These are phyloP conservation scores for Cotesia vestalis DNA, from an alignment of 1,140 invertebrate genomes.

Conservation along the genomic window DNA sequence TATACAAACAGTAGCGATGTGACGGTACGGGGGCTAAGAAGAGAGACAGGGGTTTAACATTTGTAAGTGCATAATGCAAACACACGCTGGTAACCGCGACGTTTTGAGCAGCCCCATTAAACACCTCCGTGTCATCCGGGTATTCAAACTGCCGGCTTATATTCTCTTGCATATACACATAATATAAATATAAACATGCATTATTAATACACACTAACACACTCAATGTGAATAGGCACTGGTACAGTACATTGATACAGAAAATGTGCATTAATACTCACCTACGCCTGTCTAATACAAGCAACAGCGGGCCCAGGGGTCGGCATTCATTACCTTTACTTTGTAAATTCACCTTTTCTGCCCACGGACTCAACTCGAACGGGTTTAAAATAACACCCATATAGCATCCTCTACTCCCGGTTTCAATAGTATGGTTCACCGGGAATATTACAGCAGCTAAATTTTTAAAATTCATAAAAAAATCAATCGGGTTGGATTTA, in stretches of 20 bases:
- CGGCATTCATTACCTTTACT: conserved; percentile 36
- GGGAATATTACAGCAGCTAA: no score
- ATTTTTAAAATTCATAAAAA: conserved; percentile 36
- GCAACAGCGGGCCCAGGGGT: conserved; percentile 14
- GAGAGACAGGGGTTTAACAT: conserved; percentile 9
- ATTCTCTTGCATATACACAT: no score
- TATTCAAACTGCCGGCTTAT: conserved; percentile 19
- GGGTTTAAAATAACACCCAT: conserved; percentile 1
- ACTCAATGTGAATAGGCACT: no score
- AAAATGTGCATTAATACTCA: conserved; percentile 30
- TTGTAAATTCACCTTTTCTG: conserved; percentile 36
- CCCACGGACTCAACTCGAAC: conserved; percentile 21
- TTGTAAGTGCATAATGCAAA: no score
- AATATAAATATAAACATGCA: no score
- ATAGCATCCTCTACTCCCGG: background rate
- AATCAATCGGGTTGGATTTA: conserved; percentile 43
- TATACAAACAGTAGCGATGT: conserved; percentile 32
- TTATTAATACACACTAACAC: background rate
- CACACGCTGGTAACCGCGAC: background rate
- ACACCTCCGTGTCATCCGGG: conserved; percentile 39
- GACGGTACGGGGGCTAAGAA: conserved; percentile 10
- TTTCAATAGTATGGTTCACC: background rate
- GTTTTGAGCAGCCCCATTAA: conserved; percentile 31
- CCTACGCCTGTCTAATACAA: conserved; percentile 29
- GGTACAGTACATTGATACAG: background rate